Evolutionary conservation across 2,797 vertebrate genomes (phyloP).

Genomic region (Platalea minor): DNA sequence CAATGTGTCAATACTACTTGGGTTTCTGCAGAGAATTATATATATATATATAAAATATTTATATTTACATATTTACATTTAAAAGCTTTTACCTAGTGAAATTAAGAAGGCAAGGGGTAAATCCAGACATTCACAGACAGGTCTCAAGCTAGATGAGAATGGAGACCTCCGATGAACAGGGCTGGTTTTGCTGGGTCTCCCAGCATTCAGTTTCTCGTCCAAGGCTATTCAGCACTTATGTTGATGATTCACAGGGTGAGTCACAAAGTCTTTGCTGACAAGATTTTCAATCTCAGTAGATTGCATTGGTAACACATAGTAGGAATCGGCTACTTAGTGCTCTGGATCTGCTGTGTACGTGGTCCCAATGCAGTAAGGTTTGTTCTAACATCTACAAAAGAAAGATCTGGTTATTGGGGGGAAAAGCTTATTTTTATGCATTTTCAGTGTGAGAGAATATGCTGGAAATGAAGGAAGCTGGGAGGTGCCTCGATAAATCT

Average conservation of each 20-base stretch:
- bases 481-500: not conserved
- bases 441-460: not conserved
- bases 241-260: not conserved
- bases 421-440: not conserved
- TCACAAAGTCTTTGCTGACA: not conserved
- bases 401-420: not conserved
- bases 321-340: not conserved
- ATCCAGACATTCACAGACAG: not conserved
- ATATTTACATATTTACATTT: not conserved
- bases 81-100: not conserved
- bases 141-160: not conserved
- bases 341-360: not conserved
- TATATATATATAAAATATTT: not conserved
- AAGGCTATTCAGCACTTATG: not conserved
- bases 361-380: rapidly evolving
- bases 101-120: not conserved
- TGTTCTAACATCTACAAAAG: not conserved
- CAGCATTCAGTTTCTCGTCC: not conserved
- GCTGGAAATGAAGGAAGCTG: not conserved
- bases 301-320: not conserved
- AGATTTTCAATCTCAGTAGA: not conserved
- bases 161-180: not conserved
- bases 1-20: not conserved
- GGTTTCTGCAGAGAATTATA: not conserved
- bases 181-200: not conserved